These are phyloP conservation scores for Dunckerocampus dactyliophorus DNA, from an alignment of 2,113 vertebrate species.

Conservation along the genomic window DNA sequence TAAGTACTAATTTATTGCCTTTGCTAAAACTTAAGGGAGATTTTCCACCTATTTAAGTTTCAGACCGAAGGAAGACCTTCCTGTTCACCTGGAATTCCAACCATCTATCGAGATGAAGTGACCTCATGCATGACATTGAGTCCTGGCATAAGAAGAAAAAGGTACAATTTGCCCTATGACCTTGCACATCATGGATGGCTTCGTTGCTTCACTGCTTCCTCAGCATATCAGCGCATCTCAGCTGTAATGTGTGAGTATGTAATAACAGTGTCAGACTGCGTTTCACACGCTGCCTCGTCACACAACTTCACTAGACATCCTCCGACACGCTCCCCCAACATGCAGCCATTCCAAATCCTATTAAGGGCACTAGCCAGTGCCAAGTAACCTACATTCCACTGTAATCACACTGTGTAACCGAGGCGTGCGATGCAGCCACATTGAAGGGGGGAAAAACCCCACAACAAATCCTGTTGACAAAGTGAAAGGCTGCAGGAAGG, in stretches of 20 bases:
- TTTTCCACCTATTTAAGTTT: constrained; percentile 3
- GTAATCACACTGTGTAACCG: constrained; percentile 42
- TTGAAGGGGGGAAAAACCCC: neutral
- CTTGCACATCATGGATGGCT: neutral
- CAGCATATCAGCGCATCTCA: constrained; percentile 1
- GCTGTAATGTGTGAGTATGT: neutral
- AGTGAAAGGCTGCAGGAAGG: constrained; percentile 19
- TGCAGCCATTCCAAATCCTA: constrained; percentile 53
- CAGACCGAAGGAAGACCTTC: constrained; percentile 3
- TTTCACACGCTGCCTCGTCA: constrained; percentile 35
- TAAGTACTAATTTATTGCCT: constrained; percentile 15
- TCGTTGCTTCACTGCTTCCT: neutral
- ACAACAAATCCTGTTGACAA: constrained; percentile 31
- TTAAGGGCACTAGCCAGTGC: constrained; percentile 39
- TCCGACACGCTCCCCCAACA: constrained; percentile 32
- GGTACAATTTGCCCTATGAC: constrained; percentile 24
- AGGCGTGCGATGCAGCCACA: constrained; percentile 18
- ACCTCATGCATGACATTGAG: neutral
- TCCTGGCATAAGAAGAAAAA: neutral
- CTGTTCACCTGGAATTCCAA: neutral
- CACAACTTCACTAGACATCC: constrained; percentile 56
- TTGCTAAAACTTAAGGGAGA: constrained; percentile 6
- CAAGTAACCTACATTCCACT: constrained; percentile 62
- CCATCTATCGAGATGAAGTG: neutral
- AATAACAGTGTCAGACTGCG: constrained; percentile 26